These are phyloP conservation scores for Achatina immaculata DNA, from an alignment of 1,140 invertebrate genomes.

Conservation along the genomic window DNA sequence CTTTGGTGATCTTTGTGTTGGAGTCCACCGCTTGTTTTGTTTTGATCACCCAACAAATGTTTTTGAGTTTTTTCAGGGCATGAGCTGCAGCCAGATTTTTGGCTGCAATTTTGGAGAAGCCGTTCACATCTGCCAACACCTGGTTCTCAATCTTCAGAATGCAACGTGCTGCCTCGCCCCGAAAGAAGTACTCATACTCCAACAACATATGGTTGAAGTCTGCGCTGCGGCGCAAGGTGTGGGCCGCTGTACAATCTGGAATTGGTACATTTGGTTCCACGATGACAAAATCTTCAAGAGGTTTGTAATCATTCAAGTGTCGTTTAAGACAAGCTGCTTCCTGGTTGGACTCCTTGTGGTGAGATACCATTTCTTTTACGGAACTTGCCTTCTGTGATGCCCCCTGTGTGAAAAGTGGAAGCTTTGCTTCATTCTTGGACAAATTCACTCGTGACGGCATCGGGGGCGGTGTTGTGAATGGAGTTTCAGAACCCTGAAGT, in stretches of 20 bases:
- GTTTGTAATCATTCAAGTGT: conserved; percentile 15
- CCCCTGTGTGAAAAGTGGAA: neutral
- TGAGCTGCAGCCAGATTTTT: conserved; percentile 49
- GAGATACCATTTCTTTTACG: neutral
- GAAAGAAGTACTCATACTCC: conserved; percentile 50
- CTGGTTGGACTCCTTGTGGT: conserved; percentile 40
- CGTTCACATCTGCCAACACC: conserved; percentile 43
- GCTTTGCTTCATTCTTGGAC: neutral
- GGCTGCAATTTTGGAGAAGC: conserved; percentile 42
- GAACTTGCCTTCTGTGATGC: neutral
- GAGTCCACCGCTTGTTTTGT: conserved; percentile 75
- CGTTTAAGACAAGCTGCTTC: conserved; percentile 26
- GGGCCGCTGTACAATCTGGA: conserved; percentile 34
- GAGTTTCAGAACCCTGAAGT: conserved; percentile 44
- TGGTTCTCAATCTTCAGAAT: conserved; percentile 51
- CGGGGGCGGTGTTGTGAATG: conserved; percentile 31
- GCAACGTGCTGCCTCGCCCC: conserved; percentile 40
- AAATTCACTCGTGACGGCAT: neutral
- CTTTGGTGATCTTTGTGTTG: conserved; percentile 51
- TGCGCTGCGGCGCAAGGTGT: conserved; percentile 49
- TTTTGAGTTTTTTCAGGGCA: conserved; percentile 50
- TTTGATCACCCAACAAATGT: conserved; percentile 68
- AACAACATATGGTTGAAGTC: conserved; percentile 53
- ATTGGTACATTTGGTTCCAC: conserved; percentile 40
- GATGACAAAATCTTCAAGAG: conserved; percentile 48